Evolutionary conservation across 2,113 vertebrate genomes (phyloP).

Genomic region (Merops nubicus): DNA sequence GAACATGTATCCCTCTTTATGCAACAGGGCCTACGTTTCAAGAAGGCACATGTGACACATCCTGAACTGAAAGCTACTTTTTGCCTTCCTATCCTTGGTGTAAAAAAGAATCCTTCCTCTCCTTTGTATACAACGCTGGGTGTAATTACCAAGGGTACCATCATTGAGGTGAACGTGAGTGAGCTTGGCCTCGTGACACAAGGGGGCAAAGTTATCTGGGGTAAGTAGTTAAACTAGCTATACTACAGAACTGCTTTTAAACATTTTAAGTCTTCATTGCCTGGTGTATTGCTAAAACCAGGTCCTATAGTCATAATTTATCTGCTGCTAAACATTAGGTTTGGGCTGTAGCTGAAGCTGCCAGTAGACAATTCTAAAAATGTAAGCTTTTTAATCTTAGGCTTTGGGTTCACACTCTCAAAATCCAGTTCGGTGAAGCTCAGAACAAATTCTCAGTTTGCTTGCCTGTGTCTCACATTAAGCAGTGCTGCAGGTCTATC

Average conservation of each 20-base stretch:
- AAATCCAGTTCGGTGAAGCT: not conserved
- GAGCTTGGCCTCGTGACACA: conserved; percentile 96
- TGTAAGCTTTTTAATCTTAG: not conserved
- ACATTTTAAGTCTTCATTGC: not conserved
- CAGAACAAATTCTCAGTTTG: not conserved
- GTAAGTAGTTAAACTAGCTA: conserved; percentile 75
- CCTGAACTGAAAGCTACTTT: conserved; percentile 98
- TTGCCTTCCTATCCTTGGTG: conserved; percentile 94
- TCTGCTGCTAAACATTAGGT: not conserved
- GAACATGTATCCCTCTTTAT: not conserved
- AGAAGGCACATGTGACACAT: conserved; percentile 96
- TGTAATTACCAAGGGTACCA: conserved; percentile 97
- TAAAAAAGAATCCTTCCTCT: conserved; percentile 98
- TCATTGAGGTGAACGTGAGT: conserved; percentile 95
- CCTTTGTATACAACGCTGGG: conserved; percentile 92
- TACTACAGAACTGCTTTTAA: not conserved
- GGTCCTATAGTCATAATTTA: not conserved
- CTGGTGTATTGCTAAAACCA: not conserved
- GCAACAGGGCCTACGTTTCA: conserved; percentile 92
- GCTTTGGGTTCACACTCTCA: not conserved
- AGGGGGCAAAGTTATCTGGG: conserved; percentile 98
- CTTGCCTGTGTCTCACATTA: not conserved
- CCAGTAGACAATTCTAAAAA: not conserved
- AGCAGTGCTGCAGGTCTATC: not conserved
- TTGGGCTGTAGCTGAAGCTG: not conserved